Evolutionary conservation across 2,888 invertebrate species (phyloP).

Genomic region (Dasysyrphus tricinctus): DNA sequence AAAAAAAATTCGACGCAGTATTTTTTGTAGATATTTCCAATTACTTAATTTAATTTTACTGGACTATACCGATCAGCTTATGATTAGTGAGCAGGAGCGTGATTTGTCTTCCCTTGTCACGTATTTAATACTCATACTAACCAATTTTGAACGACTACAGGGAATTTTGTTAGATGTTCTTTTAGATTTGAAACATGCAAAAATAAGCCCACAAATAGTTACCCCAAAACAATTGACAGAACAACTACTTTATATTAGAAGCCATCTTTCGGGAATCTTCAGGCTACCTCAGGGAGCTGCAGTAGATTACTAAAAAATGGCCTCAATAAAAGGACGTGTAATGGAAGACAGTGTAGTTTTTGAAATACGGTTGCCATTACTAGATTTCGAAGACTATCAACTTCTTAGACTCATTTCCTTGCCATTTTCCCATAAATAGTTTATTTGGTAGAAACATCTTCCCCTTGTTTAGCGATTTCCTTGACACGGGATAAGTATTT

Average conservation of each 20-base stretch:
- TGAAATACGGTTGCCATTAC: too few species aligned
- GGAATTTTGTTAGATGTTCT: constrained; percentile 1
- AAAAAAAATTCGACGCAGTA: too few species aligned
- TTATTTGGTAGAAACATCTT: too few species aligned
- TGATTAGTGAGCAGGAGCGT: constrained; percentile 2
- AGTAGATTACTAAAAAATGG: not conserved
- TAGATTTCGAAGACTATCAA: too few species aligned
- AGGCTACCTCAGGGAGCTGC: not conserved
- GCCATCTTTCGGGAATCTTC: not conserved
- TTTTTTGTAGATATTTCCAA: too few species aligned
- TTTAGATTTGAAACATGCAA: constrained; percentile 5
- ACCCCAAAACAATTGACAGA: constrained; percentile 1
- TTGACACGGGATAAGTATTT: too few species aligned
- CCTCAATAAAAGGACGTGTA: too few species aligned
- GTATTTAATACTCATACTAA: not conserved
- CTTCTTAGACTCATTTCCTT: too few species aligned
- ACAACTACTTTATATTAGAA: not conserved
- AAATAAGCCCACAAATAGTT: not conserved
- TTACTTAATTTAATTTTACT: too few species aligned
- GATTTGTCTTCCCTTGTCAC: not conserved
- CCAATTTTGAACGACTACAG: not conserved
- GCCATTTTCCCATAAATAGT: too few species aligned
- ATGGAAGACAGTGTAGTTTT: too few species aligned
- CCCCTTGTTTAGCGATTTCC: too few species aligned
- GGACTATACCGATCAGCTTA: not conserved